Conservation (phyloP, 2,113 vertebrate species). For the Struthidea cinerea region DNA sequence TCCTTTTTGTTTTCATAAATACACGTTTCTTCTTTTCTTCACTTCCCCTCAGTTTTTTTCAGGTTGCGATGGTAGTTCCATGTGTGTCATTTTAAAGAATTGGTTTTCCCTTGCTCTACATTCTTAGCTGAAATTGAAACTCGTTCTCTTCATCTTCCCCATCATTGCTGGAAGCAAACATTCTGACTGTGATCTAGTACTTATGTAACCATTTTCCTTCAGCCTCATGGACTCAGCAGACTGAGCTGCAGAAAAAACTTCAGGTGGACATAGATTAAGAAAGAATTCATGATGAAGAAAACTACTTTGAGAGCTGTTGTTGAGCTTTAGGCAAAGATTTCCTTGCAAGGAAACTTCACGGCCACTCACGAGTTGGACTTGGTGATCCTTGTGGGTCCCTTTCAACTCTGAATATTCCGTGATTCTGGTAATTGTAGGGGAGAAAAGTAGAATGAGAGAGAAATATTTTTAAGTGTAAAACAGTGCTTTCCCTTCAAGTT, state of each 20-base stretch:
- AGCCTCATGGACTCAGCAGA: background rate
- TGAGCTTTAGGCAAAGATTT: background rate
- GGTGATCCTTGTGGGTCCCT: background rate
- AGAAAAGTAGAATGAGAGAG: background rate
- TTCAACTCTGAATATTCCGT: background rate
- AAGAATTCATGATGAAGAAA: background rate
- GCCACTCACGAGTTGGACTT: accelerated
- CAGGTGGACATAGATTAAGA: background rate
- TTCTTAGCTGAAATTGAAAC: background rate
- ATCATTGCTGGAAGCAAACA: background rate
- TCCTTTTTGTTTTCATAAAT: background rate
- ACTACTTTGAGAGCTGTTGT: background rate
- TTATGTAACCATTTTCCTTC: background rate
- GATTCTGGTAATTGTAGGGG: background rate
- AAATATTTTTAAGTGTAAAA: background rate
- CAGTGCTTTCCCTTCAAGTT: background rate
- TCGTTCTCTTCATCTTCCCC: background rate
- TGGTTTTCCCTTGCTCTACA: background rate
- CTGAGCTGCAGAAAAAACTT: background rate
- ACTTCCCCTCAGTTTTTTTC: background rate
- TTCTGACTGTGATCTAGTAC: background rate
- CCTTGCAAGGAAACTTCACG: background rate
- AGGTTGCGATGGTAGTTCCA: background rate
- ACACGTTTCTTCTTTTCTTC: background rate
- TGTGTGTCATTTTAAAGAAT: background rate